phyloP scores from a whole-genome alignment of 1,140 invertebrate species.

The Anoplophora glabripennis region DNA sequence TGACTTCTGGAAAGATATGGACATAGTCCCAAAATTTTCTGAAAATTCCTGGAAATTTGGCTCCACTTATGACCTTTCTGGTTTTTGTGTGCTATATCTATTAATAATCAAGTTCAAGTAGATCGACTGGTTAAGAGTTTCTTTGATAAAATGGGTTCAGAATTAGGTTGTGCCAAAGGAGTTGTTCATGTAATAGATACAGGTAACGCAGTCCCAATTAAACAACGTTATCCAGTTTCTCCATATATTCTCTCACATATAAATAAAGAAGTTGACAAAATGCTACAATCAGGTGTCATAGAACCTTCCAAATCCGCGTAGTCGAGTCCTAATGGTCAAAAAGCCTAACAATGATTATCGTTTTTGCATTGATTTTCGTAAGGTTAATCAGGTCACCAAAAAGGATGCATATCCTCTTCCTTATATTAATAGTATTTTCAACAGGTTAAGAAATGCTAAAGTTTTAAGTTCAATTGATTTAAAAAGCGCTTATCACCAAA shows the following conservation, averaged over 20 bases:
- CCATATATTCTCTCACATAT: slow-evolving; percentile 26
- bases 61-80: too few relatives aligned
- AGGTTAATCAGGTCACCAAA: slow-evolving; percentile 39
- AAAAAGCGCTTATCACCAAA: slow-evolving; percentile 22
- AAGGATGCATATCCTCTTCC: slow-evolving; percentile 27
- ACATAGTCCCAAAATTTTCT: background rate
- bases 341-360: slow-evolving; percentile 18
- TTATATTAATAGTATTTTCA: slow-evolving; percentile 37
- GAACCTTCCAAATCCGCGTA: slow-evolving; percentile 31
- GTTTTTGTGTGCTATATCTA: background rate
- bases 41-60: background rate
- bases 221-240: slow-evolving; percentile 29
- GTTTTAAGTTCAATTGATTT: slow-evolving; percentile 36
- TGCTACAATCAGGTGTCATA: slow-evolving; percentile 29
- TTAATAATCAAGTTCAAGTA: too few relatives aligned
- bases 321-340: slow-evolving; percentile 33
- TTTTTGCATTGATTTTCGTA: slow-evolving; percentile 39
- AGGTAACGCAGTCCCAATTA: slow-evolving; percentile 24
- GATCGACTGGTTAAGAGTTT: too few relatives aligned
- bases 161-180: too few relatives aligned
- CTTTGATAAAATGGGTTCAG: too few relatives aligned
- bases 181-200: too few relatives aligned
- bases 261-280: slow-evolving; percentile 27
- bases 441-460: slow-evolving; percentile 33
- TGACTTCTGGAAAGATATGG: background rate